phyloP scores from a whole-genome alignment of 2,113 vertebrate genomes.

The chimpanzee (Pan troglodytes) region NHGRI_mPanTro3-v2.1_pri NC_072414.2:91004501-91005000 shows the following conservation, averaged over 20 bases:
- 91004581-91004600: neutral
- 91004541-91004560: neutral
- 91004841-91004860: neutral
- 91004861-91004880: neutral
- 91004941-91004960: neutral
- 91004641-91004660: neutral
- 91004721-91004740: neutral
- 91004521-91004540: neutral
- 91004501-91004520: neutral
- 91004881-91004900: neutral
- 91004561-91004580: neutral
- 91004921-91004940: neutral
- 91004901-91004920: neutral
- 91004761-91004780: neutral
- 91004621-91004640: neutral
- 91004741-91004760: neutral
- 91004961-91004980: neutral
- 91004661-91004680: neutral
- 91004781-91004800: neutral
- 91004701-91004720: neutral
- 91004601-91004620: neutral
- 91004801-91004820: neutral
- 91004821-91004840: neutral
- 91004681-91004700: neutral
- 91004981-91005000: neutral